A percentile compares a stretch with the other conserved stretches of the same genome.
Conservation (phyloP, 2,888 invertebrate genomes). For the Saturnia japonica region DNA sequence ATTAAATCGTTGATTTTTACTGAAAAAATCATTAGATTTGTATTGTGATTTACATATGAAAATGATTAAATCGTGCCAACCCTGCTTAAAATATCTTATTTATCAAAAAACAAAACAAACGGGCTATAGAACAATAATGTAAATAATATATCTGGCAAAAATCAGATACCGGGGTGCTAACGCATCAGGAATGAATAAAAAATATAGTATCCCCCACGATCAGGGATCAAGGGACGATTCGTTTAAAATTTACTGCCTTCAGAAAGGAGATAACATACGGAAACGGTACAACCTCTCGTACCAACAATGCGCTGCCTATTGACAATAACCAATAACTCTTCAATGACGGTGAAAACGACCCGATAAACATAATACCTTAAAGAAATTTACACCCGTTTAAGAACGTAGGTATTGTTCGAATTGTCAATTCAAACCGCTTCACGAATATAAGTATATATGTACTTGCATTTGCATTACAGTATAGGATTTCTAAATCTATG, state of each 20-base stretch:
- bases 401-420: conserved; percentile 21
- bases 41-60: no score
- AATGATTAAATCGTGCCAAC: no score
- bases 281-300: conserved; percentile 40
- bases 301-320: conserved; percentile 52
- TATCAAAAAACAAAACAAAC: neutral
- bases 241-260: conserved; percentile 60
- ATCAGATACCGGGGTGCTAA: neutral
- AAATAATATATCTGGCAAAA: neutral
- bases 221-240: conserved; percentile 58
- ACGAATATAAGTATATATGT: neutral
- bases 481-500: neutral
- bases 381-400: conserved; percentile 50
- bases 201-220: conserved; percentile 36
- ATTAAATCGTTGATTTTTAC: no score
- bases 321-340: conserved; percentile 59
- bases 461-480: neutral
- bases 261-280: conserved; percentile 50
- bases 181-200: conserved; percentile 26
- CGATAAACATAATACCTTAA: conserved; percentile 51
- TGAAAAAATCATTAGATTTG: no score
- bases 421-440: neutral
- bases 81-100: neutral
- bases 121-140: neutral
- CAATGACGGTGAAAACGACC: conserved; percentile 48